Conservation (phyloP, 2,888 invertebrate genomes). For the Psylliodes chrysocephalus region DNA sequence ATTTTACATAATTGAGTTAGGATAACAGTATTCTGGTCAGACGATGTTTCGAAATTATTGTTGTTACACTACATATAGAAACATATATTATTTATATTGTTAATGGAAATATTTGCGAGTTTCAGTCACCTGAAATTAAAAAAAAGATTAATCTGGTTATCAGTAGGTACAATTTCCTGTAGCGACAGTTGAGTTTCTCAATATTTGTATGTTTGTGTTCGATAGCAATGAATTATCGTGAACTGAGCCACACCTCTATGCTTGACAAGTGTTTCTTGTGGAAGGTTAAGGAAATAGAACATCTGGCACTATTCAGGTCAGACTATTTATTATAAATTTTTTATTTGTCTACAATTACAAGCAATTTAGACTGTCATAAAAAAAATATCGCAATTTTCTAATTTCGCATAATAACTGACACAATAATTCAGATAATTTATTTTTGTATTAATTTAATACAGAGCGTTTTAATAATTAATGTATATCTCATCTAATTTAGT, state of each 20-base stretch:
- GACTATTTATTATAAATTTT: conserved; percentile 3
- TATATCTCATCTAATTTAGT: too few relatives aligned
- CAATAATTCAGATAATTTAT: too few relatives aligned
- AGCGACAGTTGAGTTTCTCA: conserved; percentile 12
- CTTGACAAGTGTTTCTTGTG: conserved; percentile 21
- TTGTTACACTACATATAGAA: too few relatives aligned
- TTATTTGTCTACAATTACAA: neutral
- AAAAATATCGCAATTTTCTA: too few relatives aligned
- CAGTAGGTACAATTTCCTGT: conserved; percentile 3
- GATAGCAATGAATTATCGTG: conserved; percentile 13
- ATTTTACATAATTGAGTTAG: too few relatives aligned
- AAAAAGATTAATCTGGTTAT: neutral
- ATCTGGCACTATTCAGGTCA: conserved; percentile 17
- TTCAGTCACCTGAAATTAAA: neutral
- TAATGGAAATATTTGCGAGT: neutral
- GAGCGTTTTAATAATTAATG: too few relatives aligned
- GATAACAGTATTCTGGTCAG: too few relatives aligned
- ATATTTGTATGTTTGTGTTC: conserved; percentile 16
- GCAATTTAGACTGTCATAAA: too few relatives aligned
- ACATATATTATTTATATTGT: neutral
- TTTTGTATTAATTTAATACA: too few relatives aligned
- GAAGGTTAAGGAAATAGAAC: conserved; percentile 20
- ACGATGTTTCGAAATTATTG: too few relatives aligned
- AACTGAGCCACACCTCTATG: conserved; percentile 6
- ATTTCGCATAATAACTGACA: too few relatives aligned